Base-by-base conservation (phyloP, 2,797 vertebrate genomes). In the Calcarius lapponicus region DNA sequence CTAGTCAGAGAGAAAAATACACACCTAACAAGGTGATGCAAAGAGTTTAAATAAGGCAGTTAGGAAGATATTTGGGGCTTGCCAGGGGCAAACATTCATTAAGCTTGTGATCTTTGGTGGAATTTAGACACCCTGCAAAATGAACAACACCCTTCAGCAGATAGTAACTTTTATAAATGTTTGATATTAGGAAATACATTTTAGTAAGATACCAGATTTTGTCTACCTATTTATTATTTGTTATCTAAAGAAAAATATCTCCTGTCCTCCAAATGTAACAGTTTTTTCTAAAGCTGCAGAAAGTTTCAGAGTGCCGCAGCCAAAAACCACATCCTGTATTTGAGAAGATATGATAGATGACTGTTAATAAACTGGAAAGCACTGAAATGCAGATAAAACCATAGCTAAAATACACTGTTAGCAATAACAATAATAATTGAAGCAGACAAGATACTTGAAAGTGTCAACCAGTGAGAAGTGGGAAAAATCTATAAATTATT, bases 281-380 rank as follows among this genome's bases (percentile, higher is more conserved):
- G 9, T 45, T 93, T 89, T 89, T 31, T 66, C 47, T 60, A 47
- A 85, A 71, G 26, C 17, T 75, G 18, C 28, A 87, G 48, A 90
- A 83, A 71, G 9, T 7, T 67, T 57, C 43, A 53, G 80, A 54
- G 18, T 80, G 26, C 10, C 0, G 6, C 36, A 80, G 61, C 31
- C 74, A 86, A 96, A 97, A 93, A 3, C 51, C 60, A 90, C 90
- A 92, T 81, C 76, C 80, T 89, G 40, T 32, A 21, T 67, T 94
- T 92, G 62, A 81, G 66, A 86, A 81, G 43, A 61, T 75, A 64
- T 60, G 43, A 81, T 16, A 84, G 17, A 56, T 73, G 56, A 86
- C 56, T 73, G 57, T 51, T 87, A 94, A 90, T 79, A 93, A 76
- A 76, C 32, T 94, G 76, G 17, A 90, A 94, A 92, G 5, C 28